Conservation (phyloP, 2,888 invertebrate genomes). For the Cheilosia vernalis region DNA sequence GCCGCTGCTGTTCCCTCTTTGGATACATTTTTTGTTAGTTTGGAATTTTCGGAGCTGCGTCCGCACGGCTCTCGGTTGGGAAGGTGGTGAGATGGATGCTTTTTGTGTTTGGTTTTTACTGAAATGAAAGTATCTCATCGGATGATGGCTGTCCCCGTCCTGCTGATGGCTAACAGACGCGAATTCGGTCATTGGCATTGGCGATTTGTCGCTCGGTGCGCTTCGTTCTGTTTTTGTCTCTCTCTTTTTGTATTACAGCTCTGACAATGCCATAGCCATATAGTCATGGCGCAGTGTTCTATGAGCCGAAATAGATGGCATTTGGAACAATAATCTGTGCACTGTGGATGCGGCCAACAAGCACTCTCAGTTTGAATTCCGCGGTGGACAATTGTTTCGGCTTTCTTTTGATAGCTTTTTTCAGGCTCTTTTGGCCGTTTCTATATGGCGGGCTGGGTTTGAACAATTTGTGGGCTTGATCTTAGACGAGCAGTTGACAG, state of each 20-base stretch:
- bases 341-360: constrained; percentile 3
- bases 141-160: constrained; percentile 27
- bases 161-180: constrained; percentile 18
- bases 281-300: too few species aligned
- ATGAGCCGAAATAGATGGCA: constrained; percentile 41
- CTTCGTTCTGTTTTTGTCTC: neutral
- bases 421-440: neutral
- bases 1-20: constrained; percentile 14
- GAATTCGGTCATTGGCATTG: constrained; percentile 67
- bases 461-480: neutral
- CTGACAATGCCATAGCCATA: constrained; percentile 9
- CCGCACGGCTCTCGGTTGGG: constrained; percentile 19
- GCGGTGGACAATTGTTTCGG: constrained; percentile 37
- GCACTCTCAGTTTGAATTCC: constrained; percentile 8
- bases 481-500: neutral
- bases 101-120: constrained; percentile 34
- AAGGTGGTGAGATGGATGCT: constrained; percentile 30
- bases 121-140: constrained; percentile 48
- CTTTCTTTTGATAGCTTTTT: constrained; percentile 26
- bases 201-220: constrained; percentile 26
- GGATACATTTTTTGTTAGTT: constrained; percentile 54
- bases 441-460: neutral
- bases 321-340: constrained; percentile 33
- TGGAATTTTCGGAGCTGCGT: constrained; percentile 62
- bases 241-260: neutral